Conservation (phyloP, 1,140 invertebrate species). For the Drosophila eugracilis region DNA sequence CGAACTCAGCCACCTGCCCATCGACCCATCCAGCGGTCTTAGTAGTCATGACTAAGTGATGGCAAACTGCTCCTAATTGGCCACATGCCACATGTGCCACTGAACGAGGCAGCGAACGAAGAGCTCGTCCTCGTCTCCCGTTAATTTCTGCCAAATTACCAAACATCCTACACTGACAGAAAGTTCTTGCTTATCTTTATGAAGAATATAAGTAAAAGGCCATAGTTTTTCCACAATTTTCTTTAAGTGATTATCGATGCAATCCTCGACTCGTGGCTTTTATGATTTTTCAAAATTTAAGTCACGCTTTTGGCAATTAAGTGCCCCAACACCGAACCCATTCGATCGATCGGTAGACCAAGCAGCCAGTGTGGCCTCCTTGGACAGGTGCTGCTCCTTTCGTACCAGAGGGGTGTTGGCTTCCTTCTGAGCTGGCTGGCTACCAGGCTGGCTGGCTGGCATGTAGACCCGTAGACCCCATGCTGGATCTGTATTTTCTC, state of each 20-base stretch:
- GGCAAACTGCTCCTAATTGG: constrained; percentile 57
- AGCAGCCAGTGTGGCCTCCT: constrained; percentile 55
- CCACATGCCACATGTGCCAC: constrained; percentile 41
- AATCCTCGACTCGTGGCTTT: constrained; percentile 70
- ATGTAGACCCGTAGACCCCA: constrained; percentile 15
- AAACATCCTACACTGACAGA: constrained; percentile 47
- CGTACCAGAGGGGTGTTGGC: constrained; percentile 57
- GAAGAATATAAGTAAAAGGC: not conserved
- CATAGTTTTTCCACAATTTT: constrained; percentile 2
- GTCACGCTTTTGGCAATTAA: constrained; percentile 83
- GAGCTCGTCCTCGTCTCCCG: constrained; percentile 42
- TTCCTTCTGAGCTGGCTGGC: no score
- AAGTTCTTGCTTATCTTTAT: constrained; percentile 14
- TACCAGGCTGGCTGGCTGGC: no score
- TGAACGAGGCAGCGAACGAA: constrained; percentile 15
- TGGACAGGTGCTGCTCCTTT: constrained; percentile 34
- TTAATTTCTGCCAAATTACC: constrained; percentile 70
- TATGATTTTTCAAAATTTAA: constrained; percentile 80
- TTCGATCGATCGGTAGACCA: no score
- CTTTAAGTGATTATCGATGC: constrained; percentile 38
- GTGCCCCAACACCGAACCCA: constrained; percentile 65
- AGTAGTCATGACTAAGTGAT: constrained; percentile 40
- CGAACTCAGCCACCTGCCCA: constrained; percentile 31
- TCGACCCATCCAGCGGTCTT: constrained; percentile 42
- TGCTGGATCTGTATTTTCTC: constrained; percentile 54